Conservation (phyloP, 2,797 vertebrate genomes). For the Mareca strepera region DNA sequence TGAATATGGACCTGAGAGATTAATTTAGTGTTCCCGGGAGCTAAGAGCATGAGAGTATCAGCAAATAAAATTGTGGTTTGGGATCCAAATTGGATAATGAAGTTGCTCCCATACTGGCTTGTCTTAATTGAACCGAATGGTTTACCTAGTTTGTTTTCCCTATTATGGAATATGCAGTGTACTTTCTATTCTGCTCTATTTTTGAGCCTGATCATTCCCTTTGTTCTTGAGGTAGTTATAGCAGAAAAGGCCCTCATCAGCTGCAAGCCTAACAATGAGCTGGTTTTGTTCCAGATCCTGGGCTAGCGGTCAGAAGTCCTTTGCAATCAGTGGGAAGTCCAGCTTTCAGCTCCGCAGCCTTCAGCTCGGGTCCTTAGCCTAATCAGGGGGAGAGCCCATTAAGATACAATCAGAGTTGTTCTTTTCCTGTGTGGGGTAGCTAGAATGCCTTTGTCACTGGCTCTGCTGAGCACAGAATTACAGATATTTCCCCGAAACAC, state of each 20-base stretch:
- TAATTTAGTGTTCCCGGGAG: slow-evolving; percentile 3
- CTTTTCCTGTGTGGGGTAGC: neutral
- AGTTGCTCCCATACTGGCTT: neutral
- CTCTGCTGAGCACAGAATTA: neutral
- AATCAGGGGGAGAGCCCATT: neutral
- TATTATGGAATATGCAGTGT: neutral
- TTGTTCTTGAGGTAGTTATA: neutral
- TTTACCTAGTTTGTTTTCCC: neutral
- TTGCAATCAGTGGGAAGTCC: neutral
- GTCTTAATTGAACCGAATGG: neutral
- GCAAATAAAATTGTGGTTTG: slow-evolving; percentile 28
- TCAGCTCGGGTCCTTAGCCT: neutral
- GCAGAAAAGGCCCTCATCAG: neutral
- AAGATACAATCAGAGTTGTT: neutral
- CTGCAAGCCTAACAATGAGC: neutral
- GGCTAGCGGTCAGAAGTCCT: neutral
- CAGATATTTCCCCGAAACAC: neutral
- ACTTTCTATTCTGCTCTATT: neutral
- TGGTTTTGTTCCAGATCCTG: neutral
- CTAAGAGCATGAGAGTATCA: neutral
- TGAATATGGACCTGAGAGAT: neutral
- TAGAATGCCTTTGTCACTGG: neutral
- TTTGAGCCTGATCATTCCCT: neutral
- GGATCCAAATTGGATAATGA: neutral
- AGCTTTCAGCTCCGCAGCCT: neutral